Base-by-base conservation (phyloP, 2,113 vertebrate genomes). In the Nesoenas mayeri region DNA sequence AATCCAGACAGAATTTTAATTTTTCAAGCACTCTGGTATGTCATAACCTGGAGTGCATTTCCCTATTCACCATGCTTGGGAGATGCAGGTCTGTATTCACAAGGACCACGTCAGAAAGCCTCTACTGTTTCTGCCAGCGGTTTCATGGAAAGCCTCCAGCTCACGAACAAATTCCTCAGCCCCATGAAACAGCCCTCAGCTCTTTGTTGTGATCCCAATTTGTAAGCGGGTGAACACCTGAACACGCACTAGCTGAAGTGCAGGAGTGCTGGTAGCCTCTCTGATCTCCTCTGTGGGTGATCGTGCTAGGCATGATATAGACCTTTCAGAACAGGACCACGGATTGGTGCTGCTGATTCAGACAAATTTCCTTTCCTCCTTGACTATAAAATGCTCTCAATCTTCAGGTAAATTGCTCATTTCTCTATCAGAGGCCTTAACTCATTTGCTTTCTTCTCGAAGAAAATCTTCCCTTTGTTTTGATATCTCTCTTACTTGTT, bases 91-190 rank as follows among this genome's bases (percentile, higher is more conserved):
- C 47, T 67, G 0, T 25, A 26, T 42, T 78, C 40, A 38, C 9
- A 42, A 36, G 57, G 26, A 81, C 61, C 26, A 4, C 10, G 8
- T 38, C 69, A 92, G 48, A 84, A 86, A 81, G 29, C 26, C 31
- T 56, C 38, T 51, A 31, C 57, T 12, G 31, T 20, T 85, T 38
- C 64, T 87, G 74, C 40, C 62, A 75, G 66, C 0, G 8, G 61
- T 72, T 91, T 72, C 31, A 26, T 72, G 80, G 89, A 82, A 69
- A 91, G 48, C 15, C 51, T 93, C 75, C 88, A 93, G 5, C 26
- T 53, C 28, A 15, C 3, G 5, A 88, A 25, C 20, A 72, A 54
- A 75, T 53, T 64, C 47, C 77, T 78, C 69, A 82, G 73, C 44
- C 11, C 28, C 21, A 12, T 10, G 53, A n/a, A 79, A 16, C 0